Conservation (phyloP, 2,113 vertebrate genomes). For the Macaca fascicularis region T2T-MFA8v1.1 NC_088380.1:143824001-143824500, state of each 20-base stretch:
- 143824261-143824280: background rate
- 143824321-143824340: background rate
- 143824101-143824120: background rate
- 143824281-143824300: background rate
- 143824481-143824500: background rate
- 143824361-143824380: background rate
- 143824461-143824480: background rate
- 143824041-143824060: background rate
- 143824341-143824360: background rate
- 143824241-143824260: background rate
- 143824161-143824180: background rate
- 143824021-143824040: background rate
- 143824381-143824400: too few relatives aligned
- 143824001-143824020: rapidly evolving
- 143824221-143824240: background rate
- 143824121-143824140: background rate
- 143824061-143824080: background rate
- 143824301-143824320: background rate
- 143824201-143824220: background rate
- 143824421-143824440: background rate
- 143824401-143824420: background rate
- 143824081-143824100: background rate
- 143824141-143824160: background rate
- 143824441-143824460: background rate
- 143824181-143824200: background rate